These are phyloP conservation scores for Carollia perspicillata DNA, from an alignment of 2,113 vertebrate species.

Conservation along the genomic window DNA sequence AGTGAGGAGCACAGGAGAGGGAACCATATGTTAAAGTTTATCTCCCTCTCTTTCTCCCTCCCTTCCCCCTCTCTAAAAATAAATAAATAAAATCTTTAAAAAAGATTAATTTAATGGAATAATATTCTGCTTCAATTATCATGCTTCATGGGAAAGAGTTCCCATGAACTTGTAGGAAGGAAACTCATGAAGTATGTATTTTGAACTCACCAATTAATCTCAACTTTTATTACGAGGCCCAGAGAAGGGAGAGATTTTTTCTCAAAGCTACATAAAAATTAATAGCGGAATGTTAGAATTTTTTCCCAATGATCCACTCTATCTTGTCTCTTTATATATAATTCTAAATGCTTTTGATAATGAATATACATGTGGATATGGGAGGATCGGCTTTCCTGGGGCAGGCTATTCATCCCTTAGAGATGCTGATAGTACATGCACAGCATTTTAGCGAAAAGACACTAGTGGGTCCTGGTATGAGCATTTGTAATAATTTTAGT, in stretches of 20 bases:
- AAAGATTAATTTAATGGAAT: background rate
- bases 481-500: background rate
- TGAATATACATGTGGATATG: background rate
- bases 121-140: background rate
- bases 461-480: background rate
- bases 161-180: background rate
- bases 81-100: too few species aligned
- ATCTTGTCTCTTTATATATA: background rate
- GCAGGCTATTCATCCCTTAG: background rate
- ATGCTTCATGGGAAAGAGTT: background rate
- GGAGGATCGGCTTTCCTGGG: background rate
- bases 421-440: background rate
- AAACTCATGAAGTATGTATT: background rate
- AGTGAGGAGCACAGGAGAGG: too few species aligned
- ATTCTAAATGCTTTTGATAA: background rate
- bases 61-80: too few species aligned
- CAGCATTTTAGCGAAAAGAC: background rate
- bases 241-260: background rate
- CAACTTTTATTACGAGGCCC: background rate
- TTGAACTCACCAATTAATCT: background rate
- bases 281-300: background rate
- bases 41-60: too few species aligned
- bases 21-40: too few species aligned
- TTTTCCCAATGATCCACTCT: background rate
- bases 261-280: background rate